Base-by-base conservation (phyloP, 2,888 invertebrate genomes). In the Isotomurus palustris region DNA sequence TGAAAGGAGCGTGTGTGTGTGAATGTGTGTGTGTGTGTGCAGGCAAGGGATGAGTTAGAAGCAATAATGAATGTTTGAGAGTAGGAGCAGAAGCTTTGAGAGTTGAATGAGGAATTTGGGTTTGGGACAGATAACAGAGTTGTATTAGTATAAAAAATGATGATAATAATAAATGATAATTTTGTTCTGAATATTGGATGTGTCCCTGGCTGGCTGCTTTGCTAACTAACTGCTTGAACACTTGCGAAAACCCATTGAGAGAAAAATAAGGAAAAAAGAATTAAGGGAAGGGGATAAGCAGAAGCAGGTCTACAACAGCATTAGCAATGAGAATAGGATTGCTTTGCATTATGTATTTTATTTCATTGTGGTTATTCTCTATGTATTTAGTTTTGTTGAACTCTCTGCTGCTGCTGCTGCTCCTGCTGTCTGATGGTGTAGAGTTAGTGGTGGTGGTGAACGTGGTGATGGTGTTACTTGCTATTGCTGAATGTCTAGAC, bases 401-500 rank as follows among this genome's bases (percentile, higher is more conserved):
- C 43, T 43, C 43, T 43, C 24, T 43, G 24, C 24, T 22, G 43
- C 43, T 43, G 22, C 22, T 43, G 43, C 4, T 43, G 43, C 6
- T 40, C 19, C n/a, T 12, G 10, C 24, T 43, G 43, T 24, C 24
- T 43, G 14, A 19, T 43, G 43, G 43, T n/a, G n/a, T n/a, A n/a
- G n/a, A n/a, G n/a, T 43, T 43, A 12, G 32, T 32, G 32, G 8
- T 32, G 14, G 32, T 32, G 32, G 32, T 14, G 8, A 14, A 8
- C 32, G 8, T 8, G 32, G 8, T 32, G 14, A 10, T 32, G 32
- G 8, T 32, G 8, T 32, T 32, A 10, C 14, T 32, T 14, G 32
- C 14, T 32, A 17, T 10, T 44, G 47, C 6, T 28, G 47, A 21
- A 50, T 60, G 64, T 64, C 64, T 64, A 64, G 64, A 64, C 64